Conservation (phyloP, 2,888 invertebrate species). For the Campoletis raptor region DNA sequence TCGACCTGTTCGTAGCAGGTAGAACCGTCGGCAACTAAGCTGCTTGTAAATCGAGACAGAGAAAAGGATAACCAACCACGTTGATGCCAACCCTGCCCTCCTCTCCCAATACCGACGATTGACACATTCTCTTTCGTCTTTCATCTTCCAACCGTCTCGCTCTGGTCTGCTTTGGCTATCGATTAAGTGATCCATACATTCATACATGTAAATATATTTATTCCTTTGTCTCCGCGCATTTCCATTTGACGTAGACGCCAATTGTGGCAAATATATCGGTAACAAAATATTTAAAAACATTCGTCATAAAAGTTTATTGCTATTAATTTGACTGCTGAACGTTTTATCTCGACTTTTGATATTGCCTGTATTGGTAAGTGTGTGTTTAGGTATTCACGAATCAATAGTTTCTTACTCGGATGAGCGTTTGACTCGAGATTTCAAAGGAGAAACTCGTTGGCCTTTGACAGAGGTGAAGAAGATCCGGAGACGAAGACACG, state of each 20-base stretch:
- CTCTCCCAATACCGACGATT: neutral
- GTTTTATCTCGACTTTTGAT: neutral
- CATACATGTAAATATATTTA: neutral
- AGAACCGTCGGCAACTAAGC: constrained; percentile 1
- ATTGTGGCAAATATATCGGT: constrained; percentile 2
- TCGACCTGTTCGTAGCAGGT: constrained; percentile 32
- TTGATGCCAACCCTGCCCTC: neutral
- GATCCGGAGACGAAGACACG: constrained; percentile 4
- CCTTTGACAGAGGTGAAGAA: constrained; percentile 58
- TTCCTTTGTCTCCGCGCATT: constrained; percentile 17
- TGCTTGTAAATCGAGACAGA: constrained; percentile 24
- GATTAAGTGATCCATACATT: constrained; percentile 28
- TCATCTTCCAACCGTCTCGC: constrained; percentile 6
- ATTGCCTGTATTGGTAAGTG: neutral
- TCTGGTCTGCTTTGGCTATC: neutral
- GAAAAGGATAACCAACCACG: constrained; percentile 19
- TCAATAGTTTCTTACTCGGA: constrained; percentile 51
- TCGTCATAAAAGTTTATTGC: neutral
- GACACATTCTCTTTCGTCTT: constrained; percentile 17
- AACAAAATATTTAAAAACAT: neutral
- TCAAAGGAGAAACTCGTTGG: constrained; percentile 63
- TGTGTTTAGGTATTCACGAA: constrained; percentile 21
- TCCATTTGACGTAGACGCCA: constrained; percentile 1
- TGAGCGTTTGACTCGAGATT: constrained; percentile 61
- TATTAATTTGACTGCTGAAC: neutral